Conservation (phyloP, 2,797 vertebrate genomes). For the Acanthiza pusilla region DNA sequence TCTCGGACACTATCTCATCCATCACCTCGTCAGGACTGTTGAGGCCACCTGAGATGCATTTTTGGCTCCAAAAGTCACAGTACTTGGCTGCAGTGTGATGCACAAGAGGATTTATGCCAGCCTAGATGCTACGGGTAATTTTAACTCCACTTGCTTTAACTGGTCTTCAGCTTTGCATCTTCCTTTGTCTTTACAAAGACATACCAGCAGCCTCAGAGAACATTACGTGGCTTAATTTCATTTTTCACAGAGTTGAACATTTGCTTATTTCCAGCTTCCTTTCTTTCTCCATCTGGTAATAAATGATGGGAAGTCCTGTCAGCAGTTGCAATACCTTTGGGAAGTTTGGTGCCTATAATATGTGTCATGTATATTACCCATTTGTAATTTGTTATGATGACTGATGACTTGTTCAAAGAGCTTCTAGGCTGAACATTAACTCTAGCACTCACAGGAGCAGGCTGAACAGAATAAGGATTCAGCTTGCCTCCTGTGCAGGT, state of each 20-base stretch:
- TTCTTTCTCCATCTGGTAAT: neutral
- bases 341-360: neutral
- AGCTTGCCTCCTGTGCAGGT: neutral
- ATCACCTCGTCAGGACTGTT: neutral
- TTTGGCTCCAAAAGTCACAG: neutral
- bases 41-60: neutral
- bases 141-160: neutral
- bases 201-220: neutral
- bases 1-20: neutral
- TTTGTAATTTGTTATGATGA: neutral
- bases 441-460: neutral
- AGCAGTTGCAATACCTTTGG: neutral
- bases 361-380: neutral
- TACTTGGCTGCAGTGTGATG: neutral
- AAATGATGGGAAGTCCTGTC: neutral
- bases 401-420: neutral
- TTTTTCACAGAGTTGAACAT: neutral
- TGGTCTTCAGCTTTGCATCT: neutral
- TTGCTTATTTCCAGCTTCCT: neutral
- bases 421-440: neutral
- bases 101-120: neutral
- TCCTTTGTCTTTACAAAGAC: neutral
- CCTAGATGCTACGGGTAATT: neutral
- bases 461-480: neutral
- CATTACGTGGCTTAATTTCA: neutral